Base-by-base conservation (phyloP, 2,888 invertebrate species). In the Psylliodes chrysocephalus region DNA sequence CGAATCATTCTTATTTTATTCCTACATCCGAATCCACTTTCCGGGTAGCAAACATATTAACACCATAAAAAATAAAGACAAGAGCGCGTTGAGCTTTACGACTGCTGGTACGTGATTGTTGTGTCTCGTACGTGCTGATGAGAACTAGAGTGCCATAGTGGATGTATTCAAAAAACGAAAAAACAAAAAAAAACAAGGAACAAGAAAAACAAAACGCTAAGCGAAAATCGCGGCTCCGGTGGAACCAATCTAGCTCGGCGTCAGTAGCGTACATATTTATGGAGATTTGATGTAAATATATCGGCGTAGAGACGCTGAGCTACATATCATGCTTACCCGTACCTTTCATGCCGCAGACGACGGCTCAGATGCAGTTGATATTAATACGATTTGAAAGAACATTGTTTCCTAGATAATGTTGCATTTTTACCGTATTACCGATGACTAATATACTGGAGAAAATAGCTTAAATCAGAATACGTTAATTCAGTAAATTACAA, bases 61-160 rank as follows among this genome's bases (percentile, higher is more conserved):
- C 53, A 44, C 60, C 46, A 64, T 60, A 56, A 64, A 64, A 64
- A 56, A 64, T 64, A 46, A 55, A 56, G 64, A 56, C 64, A 56
- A 56, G 60, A 30, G 51, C 49, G 17, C 51, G 60, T 60, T 64
- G 64, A 64, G 60, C 44, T 64, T 64, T 63, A 52, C 57, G 52
- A 52, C 56, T 40, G 17, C n/a, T 12, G 4, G 17, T 60, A 64
- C 64, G 64, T 64, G 64, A 46, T 57, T 55, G 53, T 55, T 56
- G 38, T 12, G 60, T 12, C 42, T 22, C 28, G 64, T 52, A 64
- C 64, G 64, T 64, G 64, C 56, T 52, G 60, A 64, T 67, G 63
- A 57, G 30, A 28, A 17, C 49, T 30, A 12, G 7, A 25, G 60
- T 56, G 25, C 44, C 46, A 33, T 22, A 33, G 19, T 6, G 18